Conservation (phyloP, 2,888 invertebrate species). For the Molanna angustata region DNA sequence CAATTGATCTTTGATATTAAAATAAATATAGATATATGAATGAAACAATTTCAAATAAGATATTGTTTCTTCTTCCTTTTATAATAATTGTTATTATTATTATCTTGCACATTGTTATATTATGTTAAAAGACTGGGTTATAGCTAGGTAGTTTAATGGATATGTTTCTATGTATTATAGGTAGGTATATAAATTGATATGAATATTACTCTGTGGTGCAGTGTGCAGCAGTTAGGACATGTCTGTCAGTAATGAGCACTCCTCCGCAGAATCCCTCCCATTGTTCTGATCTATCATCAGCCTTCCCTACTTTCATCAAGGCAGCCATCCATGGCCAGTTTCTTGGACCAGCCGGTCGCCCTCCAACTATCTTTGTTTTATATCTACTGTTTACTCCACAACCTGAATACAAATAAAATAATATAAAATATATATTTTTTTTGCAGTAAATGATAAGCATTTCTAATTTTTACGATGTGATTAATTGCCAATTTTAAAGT, state of each 20-base stretch:
- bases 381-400: constrained; percentile 57
- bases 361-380: constrained; percentile 57
- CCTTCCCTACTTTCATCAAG: constrained; percentile 50
- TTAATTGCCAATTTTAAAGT: no score
- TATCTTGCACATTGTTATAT: no score
- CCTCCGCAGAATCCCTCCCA: constrained; percentile 68
- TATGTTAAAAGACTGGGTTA: no score
- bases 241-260: constrained; percentile 72
- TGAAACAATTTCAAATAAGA: no score
- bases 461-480: no score
- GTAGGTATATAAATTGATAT: no score
- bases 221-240: constrained; percentile 76
- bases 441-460: no score
- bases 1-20: no score
- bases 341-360: constrained; percentile 60
- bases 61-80: no score
- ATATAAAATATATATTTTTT: neutral
- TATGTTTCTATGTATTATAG: no score
- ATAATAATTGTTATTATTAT: no score
- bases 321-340: constrained; percentile 89
- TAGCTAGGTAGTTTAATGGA: no score
- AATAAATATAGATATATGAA: neutral
- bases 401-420: constrained; percentile 38
- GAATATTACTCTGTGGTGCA: constrained; percentile 64
- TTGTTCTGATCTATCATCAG: neutral